Evolutionary conservation across 1,140 invertebrate genomes (phyloP).

Genomic region (Eupeodes corollae): DNA sequence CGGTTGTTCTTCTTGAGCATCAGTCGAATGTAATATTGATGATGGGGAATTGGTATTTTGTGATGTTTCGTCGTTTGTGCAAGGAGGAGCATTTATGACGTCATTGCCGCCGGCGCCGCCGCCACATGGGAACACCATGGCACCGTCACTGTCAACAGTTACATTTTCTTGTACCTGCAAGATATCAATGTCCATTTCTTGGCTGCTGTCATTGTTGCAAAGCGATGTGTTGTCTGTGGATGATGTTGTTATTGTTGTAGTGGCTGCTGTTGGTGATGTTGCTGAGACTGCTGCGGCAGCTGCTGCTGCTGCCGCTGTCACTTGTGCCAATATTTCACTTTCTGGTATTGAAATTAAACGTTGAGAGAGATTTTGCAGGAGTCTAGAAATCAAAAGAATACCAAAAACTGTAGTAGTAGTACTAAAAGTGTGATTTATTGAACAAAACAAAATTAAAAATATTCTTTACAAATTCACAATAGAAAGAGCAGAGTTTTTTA

Average conservation of each 20-base stretch:
- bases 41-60: neutral
- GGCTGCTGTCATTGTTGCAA: slow-evolving; percentile 25
- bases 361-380: slow-evolving; percentile 44
- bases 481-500: too few relatives aligned
- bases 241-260: slow-evolving; percentile 12
- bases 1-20: slow-evolving; percentile 11
- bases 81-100: neutral
- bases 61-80: slow-evolving; percentile 3
- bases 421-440: too few relatives aligned
- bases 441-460: too few relatives aligned
- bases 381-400: slow-evolving; percentile 31
- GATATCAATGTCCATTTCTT: slow-evolving; percentile 45
- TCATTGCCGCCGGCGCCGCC: slow-evolving; percentile 9
- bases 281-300: slow-evolving; percentile 27
- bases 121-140: slow-evolving; percentile 20
- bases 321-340: slow-evolving; percentile 38
- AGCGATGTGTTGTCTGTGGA: slow-evolving; percentile 13
- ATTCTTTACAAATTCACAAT: too few relatives aligned
- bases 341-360: slow-evolving; percentile 44
- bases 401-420: too few relatives aligned
- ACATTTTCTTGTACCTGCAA: slow-evolving; percentile 40
- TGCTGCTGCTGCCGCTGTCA: slow-evolving; percentile 22
- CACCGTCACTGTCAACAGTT: slow-evolving; percentile 31
- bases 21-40: neutral
- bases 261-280: slow-evolving; percentile 20